These are phyloP conservation scores for Paraescarpia echinospica DNA, from an alignment of 1,140 invertebrate species.

Conservation along the genomic window DNA sequence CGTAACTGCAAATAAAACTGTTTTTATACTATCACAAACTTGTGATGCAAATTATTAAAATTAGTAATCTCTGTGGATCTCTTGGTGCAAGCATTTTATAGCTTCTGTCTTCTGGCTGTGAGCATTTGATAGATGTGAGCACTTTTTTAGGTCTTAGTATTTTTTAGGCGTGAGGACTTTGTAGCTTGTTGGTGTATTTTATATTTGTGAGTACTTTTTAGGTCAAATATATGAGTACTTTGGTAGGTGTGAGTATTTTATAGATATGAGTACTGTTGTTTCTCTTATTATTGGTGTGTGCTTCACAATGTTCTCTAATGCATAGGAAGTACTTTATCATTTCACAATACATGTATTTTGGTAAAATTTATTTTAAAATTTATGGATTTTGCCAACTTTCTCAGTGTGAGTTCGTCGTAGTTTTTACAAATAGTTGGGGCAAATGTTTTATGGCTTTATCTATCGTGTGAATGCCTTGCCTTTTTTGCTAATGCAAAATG, in stretches of 20 bases:
- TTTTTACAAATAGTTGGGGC: background rate
- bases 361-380: background rate
- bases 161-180: background rate
- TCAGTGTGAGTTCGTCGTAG: background rate
- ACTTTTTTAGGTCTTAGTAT: background rate
- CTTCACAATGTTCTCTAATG: background rate
- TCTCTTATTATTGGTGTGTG: background rate
- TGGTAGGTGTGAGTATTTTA: background rate
- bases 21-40: too few relatives aligned
- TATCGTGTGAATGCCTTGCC: background rate
- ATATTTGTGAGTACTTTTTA: too few relatives aligned
- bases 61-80: too few relatives aligned
- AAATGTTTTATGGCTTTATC: background rate
- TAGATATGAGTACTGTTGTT: background rate
- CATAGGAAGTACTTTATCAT: too few relatives aligned
- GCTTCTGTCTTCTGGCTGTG: background rate
- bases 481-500: background rate
- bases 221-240: too few relatives aligned
- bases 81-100: background rate
- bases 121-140: background rate
- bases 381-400: background rate
- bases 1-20: too few relatives aligned
- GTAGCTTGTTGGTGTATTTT: background rate
- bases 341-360: background rate
- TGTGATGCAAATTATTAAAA: too few relatives aligned